Conservation (phyloP, 1,140 invertebrate species). For the Papilio machaon region DNA sequence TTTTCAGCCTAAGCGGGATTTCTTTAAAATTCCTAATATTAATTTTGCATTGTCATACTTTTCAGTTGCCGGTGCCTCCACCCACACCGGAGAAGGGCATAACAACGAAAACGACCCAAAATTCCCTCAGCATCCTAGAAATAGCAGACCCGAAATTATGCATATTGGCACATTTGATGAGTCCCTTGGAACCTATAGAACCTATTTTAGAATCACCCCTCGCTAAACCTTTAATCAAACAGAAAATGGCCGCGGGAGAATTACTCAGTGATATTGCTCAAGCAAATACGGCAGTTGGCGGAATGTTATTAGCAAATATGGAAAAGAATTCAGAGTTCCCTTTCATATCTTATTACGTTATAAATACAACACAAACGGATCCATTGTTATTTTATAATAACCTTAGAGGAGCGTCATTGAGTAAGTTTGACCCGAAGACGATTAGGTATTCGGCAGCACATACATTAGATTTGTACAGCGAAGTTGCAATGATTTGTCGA, state of each 20-base stretch:
- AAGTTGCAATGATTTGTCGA: constrained; percentile 94
- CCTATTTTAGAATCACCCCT: constrained; percentile 92
- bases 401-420: constrained; percentile 89
- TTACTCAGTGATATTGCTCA: constrained; percentile 88
- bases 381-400: constrained; percentile 92
- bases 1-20: background rate
- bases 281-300: constrained; percentile 87
- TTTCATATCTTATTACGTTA: constrained; percentile 94
- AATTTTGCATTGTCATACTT: constrained; percentile 40
- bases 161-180: constrained; percentile 94
- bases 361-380: constrained; percentile 92
- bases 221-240: constrained; percentile 88
- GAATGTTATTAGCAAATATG: constrained; percentile 94
- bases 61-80: constrained; percentile 80
- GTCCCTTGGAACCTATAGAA: constrained; percentile 90
- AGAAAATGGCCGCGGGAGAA: constrained; percentile 89
- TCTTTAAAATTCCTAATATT: background rate
- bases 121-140: constrained; percentile 89
- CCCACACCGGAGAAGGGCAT: constrained; percentile 83
- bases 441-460: constrained; percentile 92
- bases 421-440: constrained; percentile 91
- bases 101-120: constrained; percentile 80
- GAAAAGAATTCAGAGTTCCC: constrained; percentile 95
- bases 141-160: constrained; percentile 94
- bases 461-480: constrained; percentile 92